Evolutionary conservation across 2,888 invertebrate genomes (phyloP).

Genomic region (Gastrophysa polygoni): DNA sequence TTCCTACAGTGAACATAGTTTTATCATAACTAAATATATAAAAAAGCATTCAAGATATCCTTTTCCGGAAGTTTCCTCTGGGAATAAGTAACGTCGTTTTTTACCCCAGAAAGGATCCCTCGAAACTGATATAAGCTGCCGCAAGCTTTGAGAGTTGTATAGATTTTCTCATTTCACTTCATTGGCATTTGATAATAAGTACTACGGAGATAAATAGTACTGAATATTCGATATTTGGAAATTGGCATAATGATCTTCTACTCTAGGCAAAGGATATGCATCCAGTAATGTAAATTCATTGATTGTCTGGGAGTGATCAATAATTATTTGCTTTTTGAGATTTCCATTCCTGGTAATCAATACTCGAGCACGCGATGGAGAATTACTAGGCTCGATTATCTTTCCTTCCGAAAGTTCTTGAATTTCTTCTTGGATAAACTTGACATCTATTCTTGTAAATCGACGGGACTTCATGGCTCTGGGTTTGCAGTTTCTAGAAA

Average conservation of each 20-base stretch:
- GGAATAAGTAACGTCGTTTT: too few relatives aligned
- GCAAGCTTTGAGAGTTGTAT: neutral
- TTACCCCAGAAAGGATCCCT: too few relatives aligned
- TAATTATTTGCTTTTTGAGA: slow-evolving; percentile 36
- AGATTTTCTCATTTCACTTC: neutral
- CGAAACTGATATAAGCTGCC: too few relatives aligned
- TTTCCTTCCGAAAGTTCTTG: slow-evolving; percentile 2
- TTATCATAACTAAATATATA: neutral
- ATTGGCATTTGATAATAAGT: neutral
- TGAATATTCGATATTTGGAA: neutral
- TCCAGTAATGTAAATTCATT: slow-evolving; percentile 37
- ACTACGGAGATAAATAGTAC: neutral
- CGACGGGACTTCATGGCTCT: slow-evolving; percentile 9
- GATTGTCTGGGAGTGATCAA: slow-evolving; percentile 39
- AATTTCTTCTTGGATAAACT: slow-evolving; percentile 15
- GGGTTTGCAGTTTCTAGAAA: slow-evolving; percentile 9
- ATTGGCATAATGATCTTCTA: slow-evolving; percentile 12
- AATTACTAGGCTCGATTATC: slow-evolving; percentile 14
- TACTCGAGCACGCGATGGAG: slow-evolving; percentile 30
- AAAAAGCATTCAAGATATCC: neutral
- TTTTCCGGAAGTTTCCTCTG: too few relatives aligned
- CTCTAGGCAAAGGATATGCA: slow-evolving; percentile 34
- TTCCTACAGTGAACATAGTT: too few relatives aligned
- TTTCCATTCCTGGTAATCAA: slow-evolving; percentile 25
- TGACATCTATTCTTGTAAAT: slow-evolving; percentile 4